These are phyloP conservation scores for Hormaphis cornu DNA, from an alignment of 1,140 invertebrate species.

Conservation along the genomic window DNA sequence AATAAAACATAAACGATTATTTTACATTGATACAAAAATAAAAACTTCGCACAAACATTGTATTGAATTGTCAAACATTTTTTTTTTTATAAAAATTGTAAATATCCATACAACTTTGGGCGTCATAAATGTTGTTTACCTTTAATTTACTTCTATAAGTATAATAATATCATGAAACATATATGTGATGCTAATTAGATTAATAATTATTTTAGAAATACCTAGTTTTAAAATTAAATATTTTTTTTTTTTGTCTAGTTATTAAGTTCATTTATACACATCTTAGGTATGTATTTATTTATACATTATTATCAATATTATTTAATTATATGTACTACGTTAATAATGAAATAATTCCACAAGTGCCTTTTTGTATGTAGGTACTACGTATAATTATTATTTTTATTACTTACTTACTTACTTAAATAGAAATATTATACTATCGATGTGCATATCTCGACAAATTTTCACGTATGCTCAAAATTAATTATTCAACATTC, in stretches of 20 bases:
- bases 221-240: slow-evolving; percentile 21
- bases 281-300: background rate
- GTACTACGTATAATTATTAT: slow-evolving; percentile 16
- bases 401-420: background rate
- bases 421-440: background rate
- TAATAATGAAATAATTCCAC: slow-evolving; percentile 26
- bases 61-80: slow-evolving; percentile 14
- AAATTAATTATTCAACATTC: slow-evolving; percentile 29
- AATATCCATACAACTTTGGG: background rate
- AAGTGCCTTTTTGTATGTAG: slow-evolving; percentile 31
- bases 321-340: slow-evolving; percentile 26
- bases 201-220: slow-evolving; percentile 31
- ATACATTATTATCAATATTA: slow-evolving; percentile 21
- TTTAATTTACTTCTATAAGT: slow-evolving; percentile 8
- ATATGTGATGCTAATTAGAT: slow-evolving; percentile 30
- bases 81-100: slow-evolving; percentile 8
- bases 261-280: slow-evolving; percentile 4
- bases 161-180: slow-evolving; percentile 30
- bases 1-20: background rate
- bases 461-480: slow-evolving; percentile 25
- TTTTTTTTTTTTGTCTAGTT: slow-evolving; percentile 30
- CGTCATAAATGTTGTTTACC: slow-evolving; percentile 19
- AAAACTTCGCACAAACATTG: slow-evolving; percentile 21
- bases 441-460: slow-evolving; percentile 20
- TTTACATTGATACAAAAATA: background rate